A percentile compares a stretch with the other conserved stretches of the same genome.
Conservation (phyloP, 2,797 vertebrate species). For the Enteromius anoplus region DNA sequence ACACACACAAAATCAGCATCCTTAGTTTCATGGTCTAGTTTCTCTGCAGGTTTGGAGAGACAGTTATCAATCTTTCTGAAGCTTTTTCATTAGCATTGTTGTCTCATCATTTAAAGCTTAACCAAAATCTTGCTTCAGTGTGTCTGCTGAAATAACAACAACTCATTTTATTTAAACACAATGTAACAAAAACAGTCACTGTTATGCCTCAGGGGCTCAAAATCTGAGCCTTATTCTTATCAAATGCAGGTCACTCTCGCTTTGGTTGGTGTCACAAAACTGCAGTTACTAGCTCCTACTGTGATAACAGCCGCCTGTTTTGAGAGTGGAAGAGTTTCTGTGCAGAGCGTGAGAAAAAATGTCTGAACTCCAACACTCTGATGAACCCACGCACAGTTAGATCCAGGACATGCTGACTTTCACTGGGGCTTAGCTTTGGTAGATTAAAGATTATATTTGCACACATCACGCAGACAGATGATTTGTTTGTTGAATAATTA, state of each 20-base stretch:
- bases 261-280: conserved; percentile 2
- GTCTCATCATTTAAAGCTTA: not conserved
- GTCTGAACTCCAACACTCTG: conserved; percentile 18
- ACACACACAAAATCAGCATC: not conserved
- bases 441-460: not conserved
- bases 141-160: not conserved
- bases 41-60: not conserved
- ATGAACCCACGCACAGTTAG: not conserved
- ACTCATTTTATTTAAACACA: not conserved
- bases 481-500: not conserved
- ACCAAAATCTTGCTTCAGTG: not conserved
- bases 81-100: not conserved
- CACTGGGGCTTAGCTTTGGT: not conserved
- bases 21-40: not conserved
- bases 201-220: not conserved
- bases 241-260: conserved; percentile 1
- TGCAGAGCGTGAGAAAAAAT: conserved; percentile 1
- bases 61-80: not conserved
- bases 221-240: not conserved
- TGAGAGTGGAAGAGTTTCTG: conserved; percentile 44
- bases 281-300: not conserved
- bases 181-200: not conserved
- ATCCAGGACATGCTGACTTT: not conserved
- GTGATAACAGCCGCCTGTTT: conserved; percentile 41
- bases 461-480: not conserved